Evolutionary conservation across 37 sponge, comb jelly and placozoan genomes (phyloP).

Genomic region (Bolinopsis microptera): DNA sequence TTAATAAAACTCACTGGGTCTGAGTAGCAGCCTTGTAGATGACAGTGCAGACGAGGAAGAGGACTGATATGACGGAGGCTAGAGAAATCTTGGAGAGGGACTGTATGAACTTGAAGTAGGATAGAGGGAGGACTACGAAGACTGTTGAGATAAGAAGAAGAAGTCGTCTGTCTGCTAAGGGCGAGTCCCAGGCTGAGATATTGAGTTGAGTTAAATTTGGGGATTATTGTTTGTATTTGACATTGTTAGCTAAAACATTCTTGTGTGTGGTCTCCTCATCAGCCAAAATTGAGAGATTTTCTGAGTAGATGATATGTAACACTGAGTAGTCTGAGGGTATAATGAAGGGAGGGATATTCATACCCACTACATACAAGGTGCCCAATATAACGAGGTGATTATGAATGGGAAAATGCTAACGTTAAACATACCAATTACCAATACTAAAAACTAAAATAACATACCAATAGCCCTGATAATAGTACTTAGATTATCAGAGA

Average conservation of each 20-base stretch:
- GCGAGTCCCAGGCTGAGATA: slow-evolving; percentile 26
- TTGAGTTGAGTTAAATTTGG: not conserved
- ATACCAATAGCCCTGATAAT: slow-evolving; percentile 40
- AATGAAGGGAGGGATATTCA: too few species aligned
- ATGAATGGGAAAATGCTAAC: too few species aligned
- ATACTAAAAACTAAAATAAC: too few species aligned
- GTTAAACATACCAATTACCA: too few species aligned
- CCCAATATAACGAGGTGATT: too few species aligned
- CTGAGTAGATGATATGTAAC: too few species aligned
- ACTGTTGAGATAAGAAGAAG: slow-evolving; percentile 28
- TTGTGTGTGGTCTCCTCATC: too few species aligned
- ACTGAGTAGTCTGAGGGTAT: too few species aligned
- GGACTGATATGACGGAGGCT: slow-evolving; percentile 25
- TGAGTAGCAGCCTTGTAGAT: slow-evolving; percentile 58
- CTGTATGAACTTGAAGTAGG: slow-evolving; percentile 65
- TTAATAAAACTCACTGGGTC: slow-evolving; percentile 36
- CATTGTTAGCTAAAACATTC: too few species aligned
- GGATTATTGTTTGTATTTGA: too few species aligned
- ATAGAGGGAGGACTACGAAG: slow-evolving; percentile 24
- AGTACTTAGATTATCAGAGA: slow-evolving; percentile 58
- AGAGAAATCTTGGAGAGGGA: slow-evolving; percentile 17
- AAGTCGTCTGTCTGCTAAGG: slow-evolving; percentile 15
- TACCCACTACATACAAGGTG: too few species aligned
- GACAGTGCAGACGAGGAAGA: slow-evolving; percentile 33
- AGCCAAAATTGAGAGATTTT: too few species aligned